A percentile compares a stretch with the other conserved stretches of the same genome.
These are phyloP conservation scores for Drosophila hamatofila DNA, from an alignment of 2,888 invertebrate species.

Conservation along the genomic window DNA sequence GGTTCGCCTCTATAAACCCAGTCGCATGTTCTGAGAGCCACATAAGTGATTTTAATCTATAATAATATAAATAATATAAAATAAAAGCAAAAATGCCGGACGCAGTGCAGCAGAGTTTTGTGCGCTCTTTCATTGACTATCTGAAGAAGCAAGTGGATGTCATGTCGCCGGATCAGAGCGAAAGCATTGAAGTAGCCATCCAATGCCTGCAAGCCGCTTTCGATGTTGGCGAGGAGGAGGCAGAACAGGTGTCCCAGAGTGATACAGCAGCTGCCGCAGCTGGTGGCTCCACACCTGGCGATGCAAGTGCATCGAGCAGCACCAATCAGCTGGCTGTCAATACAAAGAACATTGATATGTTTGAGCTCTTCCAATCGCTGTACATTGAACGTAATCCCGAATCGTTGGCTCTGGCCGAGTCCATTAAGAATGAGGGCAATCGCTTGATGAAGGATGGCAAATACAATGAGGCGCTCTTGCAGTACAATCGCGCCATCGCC, in stretches of 20 bases:
- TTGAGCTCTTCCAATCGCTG: conserved; percentile 85
- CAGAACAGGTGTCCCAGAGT: conserved; percentile 43
- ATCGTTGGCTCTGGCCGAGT: conserved; percentile 90
- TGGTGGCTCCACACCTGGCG: conserved; percentile 29
- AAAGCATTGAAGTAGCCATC: conserved; percentile 93
- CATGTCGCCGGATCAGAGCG: conserved; percentile 83
- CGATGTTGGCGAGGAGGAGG: conserved; percentile 86
- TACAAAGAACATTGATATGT: conserved; percentile 84
- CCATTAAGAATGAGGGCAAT: conserved; percentile 94
- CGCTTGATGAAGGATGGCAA: conserved; percentile 94
- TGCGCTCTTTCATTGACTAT: conserved; percentile 83
- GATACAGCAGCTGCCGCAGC: conserved; percentile 26
- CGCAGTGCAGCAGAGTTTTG: conserved; percentile 84
- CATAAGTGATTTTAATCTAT: conserved; percentile 51
- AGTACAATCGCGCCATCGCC: conserved; percentile 94
- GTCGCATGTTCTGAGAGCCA: conserved; percentile 58
- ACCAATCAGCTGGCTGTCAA: conserved; percentile 23
- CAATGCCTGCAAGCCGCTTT: conserved; percentile 98
- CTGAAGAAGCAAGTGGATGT: conserved; percentile 82
- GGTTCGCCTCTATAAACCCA: conserved; percentile 36
- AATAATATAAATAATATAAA: conserved; percentile 8
- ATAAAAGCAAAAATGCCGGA: conserved; percentile 76
- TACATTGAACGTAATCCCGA: conserved; percentile 86
- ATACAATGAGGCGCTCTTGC: conserved; percentile 92
- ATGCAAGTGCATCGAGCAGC: conserved; percentile 31